Percentiles rank a stretch among this genome's conserved stretches.
Conservation (phyloP, 2,113 vertebrate genomes). For the Bos javanicus region DNA sequence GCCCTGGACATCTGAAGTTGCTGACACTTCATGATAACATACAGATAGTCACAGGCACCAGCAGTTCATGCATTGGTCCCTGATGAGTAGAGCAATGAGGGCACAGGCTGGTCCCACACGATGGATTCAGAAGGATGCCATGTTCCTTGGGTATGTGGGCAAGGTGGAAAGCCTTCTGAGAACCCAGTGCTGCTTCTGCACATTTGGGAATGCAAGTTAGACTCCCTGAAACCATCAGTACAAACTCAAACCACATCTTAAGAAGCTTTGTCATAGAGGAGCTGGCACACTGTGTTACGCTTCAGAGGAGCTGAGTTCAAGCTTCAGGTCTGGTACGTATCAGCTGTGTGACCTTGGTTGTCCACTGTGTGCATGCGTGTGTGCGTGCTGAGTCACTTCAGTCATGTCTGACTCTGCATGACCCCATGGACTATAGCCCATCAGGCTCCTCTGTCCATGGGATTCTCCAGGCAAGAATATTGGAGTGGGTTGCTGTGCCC, state of each 20-base stretch:
- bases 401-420: not conserved
- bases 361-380: not conserved
- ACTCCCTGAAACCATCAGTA: not conserved
- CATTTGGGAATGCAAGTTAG: not conserved
- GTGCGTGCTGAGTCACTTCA: not conserved
- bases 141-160: not conserved
- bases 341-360: not conserved
- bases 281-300: not conserved
- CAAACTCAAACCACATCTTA: not conserved
- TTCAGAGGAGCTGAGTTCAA: not conserved
- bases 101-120: not conserved
- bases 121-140: not conserved
- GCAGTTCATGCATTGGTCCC: not conserved
- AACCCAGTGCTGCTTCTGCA: not conserved
- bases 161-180: constrained; percentile 1
- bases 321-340: not conserved
- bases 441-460: not conserved
- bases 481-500: not conserved
- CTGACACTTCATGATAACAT: not conserved
- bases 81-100: not conserved
- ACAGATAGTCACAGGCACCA: not conserved
- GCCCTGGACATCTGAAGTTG: not conserved
- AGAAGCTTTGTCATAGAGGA: not conserved
- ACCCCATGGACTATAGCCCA: not conserved
- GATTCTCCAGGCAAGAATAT: not conserved